Percentiles rank a stretch among this genome's conserved stretches.
These are phyloP conservation scores for Apamea epomidion DNA, from an alignment of 2,888 invertebrate genomes.

Conservation along the genomic window DNA sequence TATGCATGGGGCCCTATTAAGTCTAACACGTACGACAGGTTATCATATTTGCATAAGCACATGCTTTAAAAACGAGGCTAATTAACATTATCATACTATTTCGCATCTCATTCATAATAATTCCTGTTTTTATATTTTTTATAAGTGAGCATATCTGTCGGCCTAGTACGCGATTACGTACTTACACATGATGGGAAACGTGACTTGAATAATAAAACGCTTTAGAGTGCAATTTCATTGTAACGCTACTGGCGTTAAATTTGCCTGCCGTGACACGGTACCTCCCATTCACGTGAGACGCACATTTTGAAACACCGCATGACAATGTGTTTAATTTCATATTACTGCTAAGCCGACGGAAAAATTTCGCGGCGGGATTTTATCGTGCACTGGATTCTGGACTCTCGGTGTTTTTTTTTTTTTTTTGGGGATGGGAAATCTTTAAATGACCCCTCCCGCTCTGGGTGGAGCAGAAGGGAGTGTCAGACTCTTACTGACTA, in stretches of 20 bases:
- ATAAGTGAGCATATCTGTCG: conserved; percentile 28
- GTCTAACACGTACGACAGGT: not conserved
- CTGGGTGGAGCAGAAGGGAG: too few species aligned
- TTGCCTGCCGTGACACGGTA: conserved; percentile 6
- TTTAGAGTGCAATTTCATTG: conserved; percentile 52
- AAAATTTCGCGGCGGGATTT: not conserved
- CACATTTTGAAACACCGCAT: conserved; percentile 14
- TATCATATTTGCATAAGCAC: conserved; percentile 20
- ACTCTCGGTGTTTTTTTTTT: too few species aligned
- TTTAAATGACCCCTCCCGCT: too few species aligned
- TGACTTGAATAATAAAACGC: conserved; percentile 61
- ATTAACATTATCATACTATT: conserved; percentile 27
- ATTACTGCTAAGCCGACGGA: not conserved
- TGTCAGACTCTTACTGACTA: too few species aligned
- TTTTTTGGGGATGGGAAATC: too few species aligned
- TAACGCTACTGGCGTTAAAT: conserved; percentile 38
- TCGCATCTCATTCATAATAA: conserved; percentile 45
- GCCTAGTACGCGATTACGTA: conserved; percentile 26
- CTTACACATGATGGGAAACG: conserved; percentile 64
- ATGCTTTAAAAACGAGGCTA: conserved; percentile 8
- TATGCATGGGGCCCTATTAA: conserved; percentile 10
- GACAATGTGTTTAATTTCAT: conserved; percentile 10
- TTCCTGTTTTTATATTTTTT: conserved; percentile 28
- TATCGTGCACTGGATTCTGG: not conserved
- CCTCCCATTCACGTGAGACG: conserved; percentile 23